phyloP scores from a whole-genome alignment of 2,113 vertebrate species.

The Nycticorax nycticorax region DNA sequence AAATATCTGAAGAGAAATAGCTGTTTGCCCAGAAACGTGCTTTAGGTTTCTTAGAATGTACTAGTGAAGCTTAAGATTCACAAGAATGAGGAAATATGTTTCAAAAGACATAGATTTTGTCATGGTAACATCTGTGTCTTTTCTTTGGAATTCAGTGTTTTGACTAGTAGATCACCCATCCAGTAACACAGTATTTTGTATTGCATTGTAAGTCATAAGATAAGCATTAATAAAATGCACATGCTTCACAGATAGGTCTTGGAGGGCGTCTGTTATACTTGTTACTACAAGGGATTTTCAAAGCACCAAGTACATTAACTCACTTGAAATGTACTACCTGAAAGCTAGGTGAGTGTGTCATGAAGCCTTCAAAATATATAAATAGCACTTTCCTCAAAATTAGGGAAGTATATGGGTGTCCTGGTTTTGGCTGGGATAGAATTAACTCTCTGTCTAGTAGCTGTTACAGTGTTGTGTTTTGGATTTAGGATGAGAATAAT shows the following conservation, averaged over 20 bases:
- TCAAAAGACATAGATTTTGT: not conserved
- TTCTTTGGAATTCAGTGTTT: not conserved
- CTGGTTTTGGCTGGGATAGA: too few species aligned
- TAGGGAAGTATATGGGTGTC: not conserved
- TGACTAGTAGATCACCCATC: not conserved
- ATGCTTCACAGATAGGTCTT: not conserved
- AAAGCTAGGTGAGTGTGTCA: not conserved
- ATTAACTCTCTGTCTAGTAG: too few species aligned
- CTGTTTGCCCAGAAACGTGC: slow-evolving; percentile 3
- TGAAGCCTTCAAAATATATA: not conserved
- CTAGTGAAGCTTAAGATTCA: not conserved
- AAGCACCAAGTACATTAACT: not conserved
- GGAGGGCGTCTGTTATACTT: not conserved
- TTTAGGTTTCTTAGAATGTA: not conserved
- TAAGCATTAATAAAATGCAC: slow-evolving; percentile 1
- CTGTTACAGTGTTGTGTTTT: too few species aligned
- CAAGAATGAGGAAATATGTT: not conserved
- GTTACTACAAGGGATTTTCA: not conserved
- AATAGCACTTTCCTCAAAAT: not conserved
- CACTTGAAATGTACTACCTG: not conserved
- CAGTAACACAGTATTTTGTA: not conserved
- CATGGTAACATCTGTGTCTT: not conserved
- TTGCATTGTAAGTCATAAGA: not conserved
- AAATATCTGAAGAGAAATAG: slow-evolving; percentile 31
- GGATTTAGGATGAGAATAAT: too few species aligned